A percentile compares a stretch with the other conserved stretches of the same genome.
phyloP scores from a whole-genome alignment of 2,888 invertebrate genomes.

The Yponomeuta cagnagella region DNA sequence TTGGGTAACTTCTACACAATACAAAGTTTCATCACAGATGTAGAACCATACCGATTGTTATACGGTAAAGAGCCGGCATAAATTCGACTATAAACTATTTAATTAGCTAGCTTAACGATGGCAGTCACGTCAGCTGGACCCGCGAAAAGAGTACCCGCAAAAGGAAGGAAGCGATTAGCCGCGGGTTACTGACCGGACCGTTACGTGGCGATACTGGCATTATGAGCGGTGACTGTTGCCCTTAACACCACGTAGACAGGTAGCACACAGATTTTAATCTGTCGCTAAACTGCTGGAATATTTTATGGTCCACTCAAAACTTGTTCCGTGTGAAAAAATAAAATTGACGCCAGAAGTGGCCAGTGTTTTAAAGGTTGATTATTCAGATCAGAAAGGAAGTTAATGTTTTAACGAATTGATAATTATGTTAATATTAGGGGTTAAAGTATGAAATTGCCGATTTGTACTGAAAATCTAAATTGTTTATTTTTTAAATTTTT shows the following conservation, averaged over 20 bases:
- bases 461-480: no score
- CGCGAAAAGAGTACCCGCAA: slow-evolving; percentile 44
- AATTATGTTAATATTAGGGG: neutral
- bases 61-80: neutral
- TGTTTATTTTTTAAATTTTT: no score
- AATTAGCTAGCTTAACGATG: slow-evolving; percentile 37
- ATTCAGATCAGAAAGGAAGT: neutral
- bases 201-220: slow-evolving; percentile 36
- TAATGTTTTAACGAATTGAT: neutral
- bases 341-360: neutral
- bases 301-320: slow-evolving; percentile 35
- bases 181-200: slow-evolving; percentile 70
- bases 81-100: slow-evolving; percentile 24
- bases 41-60: neutral
- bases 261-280: slow-evolving; percentile 47
- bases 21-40: neutral
- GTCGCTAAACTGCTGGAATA: slow-evolving; percentile 45
- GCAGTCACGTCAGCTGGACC: slow-evolving; percentile 49
- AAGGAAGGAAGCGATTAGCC: slow-evolving; percentile 69
- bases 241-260: slow-evolving; percentile 32
- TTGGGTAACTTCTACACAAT: neutral
- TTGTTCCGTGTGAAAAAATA: slow-evolving; percentile 32
- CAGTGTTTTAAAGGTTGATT: neutral
- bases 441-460: no score
- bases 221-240: slow-evolving; percentile 12